Evolutionary conservation across 2,888 invertebrate species (phyloP).

Genomic region (Pristionchus maxplancki): DNA sequence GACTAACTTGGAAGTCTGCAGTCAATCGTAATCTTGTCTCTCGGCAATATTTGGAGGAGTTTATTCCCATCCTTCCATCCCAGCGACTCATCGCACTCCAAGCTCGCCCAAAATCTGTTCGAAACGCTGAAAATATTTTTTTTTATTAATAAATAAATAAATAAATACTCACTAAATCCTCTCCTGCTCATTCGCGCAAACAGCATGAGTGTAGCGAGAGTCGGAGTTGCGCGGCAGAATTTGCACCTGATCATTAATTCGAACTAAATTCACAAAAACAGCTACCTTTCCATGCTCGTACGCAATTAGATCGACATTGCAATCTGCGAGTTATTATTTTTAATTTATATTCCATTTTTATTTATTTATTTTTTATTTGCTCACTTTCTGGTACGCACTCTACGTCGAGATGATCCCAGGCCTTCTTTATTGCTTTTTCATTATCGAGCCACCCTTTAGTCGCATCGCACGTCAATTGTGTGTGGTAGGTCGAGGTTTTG

Average conservation of each 20-base stretch:
- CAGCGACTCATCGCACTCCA: neutral
- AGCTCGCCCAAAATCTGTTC: neutral
- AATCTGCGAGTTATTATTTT: neutral
- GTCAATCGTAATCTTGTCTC: neutral
- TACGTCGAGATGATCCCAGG: neutral
- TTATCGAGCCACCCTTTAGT: neutral
- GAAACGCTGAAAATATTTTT: neutral
- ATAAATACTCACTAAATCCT: neutral
- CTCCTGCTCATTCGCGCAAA: neutral
- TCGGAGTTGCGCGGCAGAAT: neutral
- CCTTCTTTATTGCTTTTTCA: neutral
- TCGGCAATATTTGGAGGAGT: neutral
- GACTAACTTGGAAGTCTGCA: neutral
- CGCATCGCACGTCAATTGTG: neutral
- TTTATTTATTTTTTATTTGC: neutral
- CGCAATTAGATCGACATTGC: neutral
- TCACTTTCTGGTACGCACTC: neutral
- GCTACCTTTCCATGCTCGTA: neutral
- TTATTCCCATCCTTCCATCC: neutral
- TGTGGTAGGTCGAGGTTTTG: neutral
- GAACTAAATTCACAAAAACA: neutral
- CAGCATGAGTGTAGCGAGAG: neutral
- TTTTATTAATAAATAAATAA: neutral
- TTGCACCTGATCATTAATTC: neutral
- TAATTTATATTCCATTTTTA: neutral